Percentiles rank a stretch among this genome's conserved stretches.
Conservation (phyloP, 2,113 vertebrate species). For the Hippocampus comes region DNA sequence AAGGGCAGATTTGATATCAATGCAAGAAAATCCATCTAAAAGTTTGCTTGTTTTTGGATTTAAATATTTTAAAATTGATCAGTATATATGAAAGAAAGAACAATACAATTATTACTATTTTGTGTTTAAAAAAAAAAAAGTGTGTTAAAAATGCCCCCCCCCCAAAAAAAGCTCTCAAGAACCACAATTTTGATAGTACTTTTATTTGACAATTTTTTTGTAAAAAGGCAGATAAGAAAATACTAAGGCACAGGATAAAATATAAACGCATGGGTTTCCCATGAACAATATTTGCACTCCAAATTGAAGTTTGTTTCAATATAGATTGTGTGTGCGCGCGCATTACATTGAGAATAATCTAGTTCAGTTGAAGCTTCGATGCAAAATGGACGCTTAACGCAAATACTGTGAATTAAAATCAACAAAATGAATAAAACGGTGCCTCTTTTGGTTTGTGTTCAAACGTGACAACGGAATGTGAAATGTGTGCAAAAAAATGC, state of each 20-base stretch:
- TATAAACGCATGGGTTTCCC: slow-evolving; percentile 77
- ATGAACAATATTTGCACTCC: slow-evolving; percentile 88
- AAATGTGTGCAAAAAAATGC: slow-evolving; percentile 26
- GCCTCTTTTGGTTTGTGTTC: slow-evolving; percentile 26
- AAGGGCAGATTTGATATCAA: too few relatives aligned
- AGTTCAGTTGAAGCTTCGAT: slow-evolving; percentile 54
- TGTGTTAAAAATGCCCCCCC: too few relatives aligned
- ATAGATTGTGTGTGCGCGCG: slow-evolving; percentile 45
- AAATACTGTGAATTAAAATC: slow-evolving; percentile 56
- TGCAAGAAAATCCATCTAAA: too few relatives aligned
- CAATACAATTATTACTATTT: too few relatives aligned
- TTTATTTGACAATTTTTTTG: slow-evolving; percentile 47
- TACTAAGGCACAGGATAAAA: slow-evolving; percentile 53
- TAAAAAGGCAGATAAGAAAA: slow-evolving; percentile 49
- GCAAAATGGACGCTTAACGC: slow-evolving; percentile 44
- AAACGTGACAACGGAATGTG: slow-evolving; percentile 31
- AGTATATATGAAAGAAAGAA: neutral
- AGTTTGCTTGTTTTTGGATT: too few relatives aligned
- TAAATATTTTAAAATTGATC: too few relatives aligned
- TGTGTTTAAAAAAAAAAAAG: neutral
- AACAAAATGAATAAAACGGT: slow-evolving; percentile 36
- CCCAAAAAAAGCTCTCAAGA: neutral
- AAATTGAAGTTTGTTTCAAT: slow-evolving; percentile 94
- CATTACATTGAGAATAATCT: slow-evolving; percentile 19
- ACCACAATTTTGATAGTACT: slow-evolving; percentile 36